Evolutionary conservation across 1,140 invertebrate species (phyloP).

Genomic region (Micrasema longulum): DNA sequence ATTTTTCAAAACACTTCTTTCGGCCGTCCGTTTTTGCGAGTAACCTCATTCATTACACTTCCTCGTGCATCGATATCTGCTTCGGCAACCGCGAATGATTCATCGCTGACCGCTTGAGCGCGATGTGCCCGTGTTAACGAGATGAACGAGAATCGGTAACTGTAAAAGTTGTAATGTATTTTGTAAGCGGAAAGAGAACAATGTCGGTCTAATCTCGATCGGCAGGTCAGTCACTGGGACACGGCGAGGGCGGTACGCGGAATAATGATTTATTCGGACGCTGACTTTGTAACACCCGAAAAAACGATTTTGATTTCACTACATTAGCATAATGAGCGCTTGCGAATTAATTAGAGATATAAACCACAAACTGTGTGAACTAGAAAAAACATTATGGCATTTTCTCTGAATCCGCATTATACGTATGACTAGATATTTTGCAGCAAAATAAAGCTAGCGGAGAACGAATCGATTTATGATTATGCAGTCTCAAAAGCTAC

Average conservation of each 20-base stretch:
- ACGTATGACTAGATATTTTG: too few relatives aligned
- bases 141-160: constrained; percentile 7
- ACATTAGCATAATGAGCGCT: constrained; percentile 21
- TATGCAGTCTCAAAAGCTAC: too few relatives aligned
- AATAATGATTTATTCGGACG: constrained; percentile 33
- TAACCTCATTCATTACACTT: too few relatives aligned
- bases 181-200: constrained; percentile 28
- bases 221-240: constrained; percentile 35
- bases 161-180: constrained; percentile 27
- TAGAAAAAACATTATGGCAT: too few relatives aligned
- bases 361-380: too few relatives aligned
- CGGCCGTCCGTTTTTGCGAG: too few relatives aligned
- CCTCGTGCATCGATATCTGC: too few relatives aligned
- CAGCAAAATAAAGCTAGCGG: too few relatives aligned
- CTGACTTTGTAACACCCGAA: constrained; percentile 19
- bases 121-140: neutral
- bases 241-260: neutral
- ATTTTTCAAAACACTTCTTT: too few relatives aligned
- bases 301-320: constrained; percentile 35
- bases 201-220: constrained; percentile 21
- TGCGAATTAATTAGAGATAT: too few relatives aligned
- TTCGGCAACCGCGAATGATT: neutral
- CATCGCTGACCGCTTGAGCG: neutral
- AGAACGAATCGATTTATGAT: too few relatives aligned
- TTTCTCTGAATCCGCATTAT: too few relatives aligned